Base-by-base conservation (phyloP, 2,888 invertebrate species). In the Watsonalla binaria region DNA sequence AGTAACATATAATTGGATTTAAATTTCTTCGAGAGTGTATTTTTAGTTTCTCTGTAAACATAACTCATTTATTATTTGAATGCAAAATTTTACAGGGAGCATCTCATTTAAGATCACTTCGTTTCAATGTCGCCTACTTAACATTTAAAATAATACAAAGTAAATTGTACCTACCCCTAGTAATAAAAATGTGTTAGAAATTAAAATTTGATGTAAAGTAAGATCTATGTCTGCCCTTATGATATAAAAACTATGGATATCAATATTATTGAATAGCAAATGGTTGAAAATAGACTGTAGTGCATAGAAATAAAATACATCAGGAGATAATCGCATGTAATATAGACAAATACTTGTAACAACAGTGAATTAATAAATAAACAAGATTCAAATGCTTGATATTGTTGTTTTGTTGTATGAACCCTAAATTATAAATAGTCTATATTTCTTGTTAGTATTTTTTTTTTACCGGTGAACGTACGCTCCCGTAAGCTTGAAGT, bases 341-440 rank as follows among this genome's bases (percentile, higher is more conserved):
- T 67, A 71, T 61, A 69, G 67, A 65, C 68, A 65, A 66, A 72
- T 57, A 65, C 62, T 67, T 76, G 70, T 74, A 73, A 66, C 61
- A 60, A 65, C 66, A 66, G 51, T 66, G 37, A 65, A 68, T 71
- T 69, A 62, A 52, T 71, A 70, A 79, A 76, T 82, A 82, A 77
- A 82, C 67, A 65, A 59, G 76, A 77, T 80, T 77, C 70, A 75
- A 73, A 67, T 60, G 50, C 48, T 57, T 60, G 49, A 8, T 42
- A 42, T 49, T 50, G 45, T 61, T 72, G 61, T 68, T 69, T 72
- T 51, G 62, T 59, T 65, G 48, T 5, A 46, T 46, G 9, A 42
- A 9, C 42, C 42, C 7, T 53, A n/a, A 48, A 45, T 24, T 2
- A 24, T 24, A 24, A 24, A 24, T 24, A 24, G n/a, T n/a, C n/a